phyloP scores from a whole-genome alignment of 2,797 vertebrate species.

The Siniperca scherzeri region DNA sequence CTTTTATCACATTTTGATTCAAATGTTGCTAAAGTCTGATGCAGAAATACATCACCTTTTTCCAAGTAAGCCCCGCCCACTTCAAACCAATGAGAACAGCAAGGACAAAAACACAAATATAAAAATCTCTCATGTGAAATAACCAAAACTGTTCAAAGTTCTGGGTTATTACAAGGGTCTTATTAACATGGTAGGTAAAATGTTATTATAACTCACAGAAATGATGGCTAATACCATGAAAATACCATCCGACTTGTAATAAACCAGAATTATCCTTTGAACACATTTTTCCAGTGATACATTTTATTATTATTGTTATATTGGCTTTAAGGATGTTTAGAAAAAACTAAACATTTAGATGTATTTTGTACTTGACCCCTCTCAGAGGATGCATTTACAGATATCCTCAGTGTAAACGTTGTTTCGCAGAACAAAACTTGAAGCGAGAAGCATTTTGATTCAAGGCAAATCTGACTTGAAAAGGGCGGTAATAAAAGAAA shows the following conservation, averaged over 20 bases:
- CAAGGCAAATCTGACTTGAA: not conserved
- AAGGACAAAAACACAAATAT: not conserved
- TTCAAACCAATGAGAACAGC: not conserved
- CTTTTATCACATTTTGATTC: not conserved
- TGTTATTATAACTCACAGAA: not conserved
- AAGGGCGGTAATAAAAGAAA: not conserved
- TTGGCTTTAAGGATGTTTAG: not conserved
- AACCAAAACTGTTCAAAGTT: not conserved
- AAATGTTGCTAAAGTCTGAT: conserved; percentile 4
- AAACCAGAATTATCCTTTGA: not conserved
- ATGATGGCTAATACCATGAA: not conserved
- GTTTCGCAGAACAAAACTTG: not conserved
- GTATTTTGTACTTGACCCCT: not conserved
- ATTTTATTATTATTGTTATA: not conserved
- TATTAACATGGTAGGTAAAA: not conserved
- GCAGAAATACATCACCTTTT: not conserved
- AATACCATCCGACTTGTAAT: not conserved
- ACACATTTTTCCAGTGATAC: not conserved
- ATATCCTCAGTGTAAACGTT: not conserved
- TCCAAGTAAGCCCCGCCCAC: not conserved
- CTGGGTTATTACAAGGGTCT: not conserved
- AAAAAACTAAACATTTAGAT: not conserved
- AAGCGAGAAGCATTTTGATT: not conserved
- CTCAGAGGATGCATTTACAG: not conserved
- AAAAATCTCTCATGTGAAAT: not conserved